phyloP scores from a whole-genome alignment of 2,888 invertebrate genomes.

The Drymonia ruficornis region DNA sequence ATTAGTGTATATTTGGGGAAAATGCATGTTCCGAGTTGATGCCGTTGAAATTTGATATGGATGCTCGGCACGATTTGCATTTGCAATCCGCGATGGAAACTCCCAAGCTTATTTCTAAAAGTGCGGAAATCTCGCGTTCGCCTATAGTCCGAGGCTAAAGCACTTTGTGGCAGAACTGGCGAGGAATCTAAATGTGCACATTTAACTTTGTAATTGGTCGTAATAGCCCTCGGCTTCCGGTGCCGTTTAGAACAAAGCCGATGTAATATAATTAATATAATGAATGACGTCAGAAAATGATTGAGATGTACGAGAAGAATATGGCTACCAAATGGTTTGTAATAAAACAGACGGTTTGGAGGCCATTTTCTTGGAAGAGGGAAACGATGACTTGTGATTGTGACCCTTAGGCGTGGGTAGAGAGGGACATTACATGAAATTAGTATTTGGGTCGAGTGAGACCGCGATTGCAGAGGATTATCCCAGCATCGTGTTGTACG shows the following conservation, averaged over 20 bases:
- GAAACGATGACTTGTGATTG: slow-evolving; percentile 20
- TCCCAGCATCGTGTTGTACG: slow-evolving; percentile 23
- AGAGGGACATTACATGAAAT: slow-evolving; percentile 29
- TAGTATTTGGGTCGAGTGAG: slow-evolving; percentile 38
- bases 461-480: slow-evolving; percentile 33
- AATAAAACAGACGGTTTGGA: background rate
- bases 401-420: slow-evolving; percentile 17
- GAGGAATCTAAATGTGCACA: slow-evolving; percentile 34
- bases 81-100: background rate
- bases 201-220: slow-evolving; percentile 33
- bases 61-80: background rate
- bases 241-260: slow-evolving; percentile 27
- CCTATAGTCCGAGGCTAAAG: slow-evolving; percentile 18
- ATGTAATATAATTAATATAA: slow-evolving; percentile 26
- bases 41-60: background rate
- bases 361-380: slow-evolving; percentile 13
- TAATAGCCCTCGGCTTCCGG: slow-evolving; percentile 29
- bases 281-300: slow-evolving; percentile 16
- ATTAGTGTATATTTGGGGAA: background rate
- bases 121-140: slow-evolving; percentile 17
- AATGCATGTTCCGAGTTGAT: background rate
- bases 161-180: slow-evolving; percentile 26
- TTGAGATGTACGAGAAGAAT: slow-evolving; percentile 10
- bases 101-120: background rate
- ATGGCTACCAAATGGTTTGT: background rate